Conservation (phyloP, 2,113 vertebrate genomes). For the Propithecus coquereli region DNA sequence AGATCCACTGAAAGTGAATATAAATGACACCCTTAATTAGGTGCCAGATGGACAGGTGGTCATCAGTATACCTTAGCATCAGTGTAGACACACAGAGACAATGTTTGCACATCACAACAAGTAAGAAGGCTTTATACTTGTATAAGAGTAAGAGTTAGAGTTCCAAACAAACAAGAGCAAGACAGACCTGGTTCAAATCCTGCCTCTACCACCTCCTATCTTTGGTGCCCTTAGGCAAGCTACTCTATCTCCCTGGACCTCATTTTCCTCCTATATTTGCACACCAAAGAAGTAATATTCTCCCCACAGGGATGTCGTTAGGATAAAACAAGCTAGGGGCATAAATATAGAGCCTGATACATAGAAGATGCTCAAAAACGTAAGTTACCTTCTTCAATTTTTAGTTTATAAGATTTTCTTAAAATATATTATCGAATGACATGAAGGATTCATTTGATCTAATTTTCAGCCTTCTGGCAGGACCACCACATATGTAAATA, state of each 20-base stretch:
- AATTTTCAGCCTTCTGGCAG: constrained; percentile 2
- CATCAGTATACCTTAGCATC: not conserved
- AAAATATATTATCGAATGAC: not conserved
- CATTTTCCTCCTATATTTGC: not conserved
- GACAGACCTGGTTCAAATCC: not conserved
- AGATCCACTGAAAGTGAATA: not conserved
- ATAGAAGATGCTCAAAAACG: not conserved
- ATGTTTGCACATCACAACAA: not conserved
- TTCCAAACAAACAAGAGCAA: not conserved
- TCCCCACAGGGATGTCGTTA: not conserved
- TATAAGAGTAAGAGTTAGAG: not conserved
- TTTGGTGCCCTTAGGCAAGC: too few species aligned
- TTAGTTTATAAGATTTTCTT: not conserved
- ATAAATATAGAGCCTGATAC: not conserved
- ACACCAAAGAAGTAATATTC: not conserved
- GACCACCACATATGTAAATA: not conserved
- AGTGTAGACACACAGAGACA: not conserved
- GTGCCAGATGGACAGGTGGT: not conserved
- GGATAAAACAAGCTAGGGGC: not conserved
- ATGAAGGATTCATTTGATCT: not conserved
- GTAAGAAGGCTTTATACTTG: not conserved
- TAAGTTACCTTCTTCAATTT: not conserved
- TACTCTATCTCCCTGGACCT: not conserved
- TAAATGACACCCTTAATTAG: not conserved
- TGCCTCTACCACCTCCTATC: not conserved